phyloP scores from a whole-genome alignment of 2,888 invertebrate species.

The Nemoura dubitans region DNA sequence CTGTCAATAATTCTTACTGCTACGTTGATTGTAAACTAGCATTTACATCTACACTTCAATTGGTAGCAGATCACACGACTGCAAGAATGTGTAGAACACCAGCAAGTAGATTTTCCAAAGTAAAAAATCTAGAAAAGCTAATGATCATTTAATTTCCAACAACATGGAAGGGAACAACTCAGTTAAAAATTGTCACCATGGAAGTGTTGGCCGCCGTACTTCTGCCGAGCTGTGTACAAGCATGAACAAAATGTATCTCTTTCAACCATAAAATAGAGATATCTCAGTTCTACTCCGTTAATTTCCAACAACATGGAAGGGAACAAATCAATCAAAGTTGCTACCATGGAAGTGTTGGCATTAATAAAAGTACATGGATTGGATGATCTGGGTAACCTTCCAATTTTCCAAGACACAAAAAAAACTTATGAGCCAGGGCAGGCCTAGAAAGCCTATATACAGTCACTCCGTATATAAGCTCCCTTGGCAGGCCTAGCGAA shows the following conservation, averaged over 20 bases:
- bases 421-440: too few species aligned
- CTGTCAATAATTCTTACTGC: too few species aligned
- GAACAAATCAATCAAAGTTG: conserved; percentile 36
- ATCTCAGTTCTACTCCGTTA: conserved; percentile 45
- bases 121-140: not conserved
- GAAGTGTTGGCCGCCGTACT: conserved; percentile 44
- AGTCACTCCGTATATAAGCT: too few species aligned
- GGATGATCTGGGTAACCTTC: too few species aligned
- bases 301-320: conserved; percentile 60
- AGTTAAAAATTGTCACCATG: conserved; percentile 44
- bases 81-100: not conserved
- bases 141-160: conserved; percentile 56
- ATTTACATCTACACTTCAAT: too few species aligned
- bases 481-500: too few species aligned
- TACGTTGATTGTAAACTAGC: too few species aligned
- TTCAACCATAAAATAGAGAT: not conserved
- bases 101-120: not conserved
- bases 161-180: conserved; percentile 56
- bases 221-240: not conserved
- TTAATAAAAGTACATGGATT: too few species aligned
- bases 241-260: not conserved
- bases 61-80: too few species aligned
- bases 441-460: too few species aligned
- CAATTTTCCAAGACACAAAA: too few species aligned
- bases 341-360: conserved; percentile 50